phyloP scores from a whole-genome alignment of 2,797 vertebrate species.

The Siniperca obscura region DNA sequence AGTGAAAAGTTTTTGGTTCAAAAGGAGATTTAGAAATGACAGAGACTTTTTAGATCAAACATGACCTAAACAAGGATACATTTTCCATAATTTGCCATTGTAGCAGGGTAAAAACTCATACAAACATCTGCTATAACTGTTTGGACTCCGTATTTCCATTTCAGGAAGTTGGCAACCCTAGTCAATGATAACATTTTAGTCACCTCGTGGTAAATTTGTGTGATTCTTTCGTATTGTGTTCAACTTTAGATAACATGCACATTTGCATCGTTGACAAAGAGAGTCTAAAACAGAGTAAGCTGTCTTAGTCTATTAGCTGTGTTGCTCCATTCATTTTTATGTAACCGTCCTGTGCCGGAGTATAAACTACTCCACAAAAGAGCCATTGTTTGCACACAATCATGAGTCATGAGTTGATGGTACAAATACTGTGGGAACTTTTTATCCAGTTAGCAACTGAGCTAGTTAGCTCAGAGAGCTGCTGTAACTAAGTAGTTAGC shows the following conservation, averaged over 20 bases:
- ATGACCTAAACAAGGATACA: neutral
- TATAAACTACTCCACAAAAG: too few relatives aligned
- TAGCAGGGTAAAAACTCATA: neutral
- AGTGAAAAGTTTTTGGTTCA: neutral
- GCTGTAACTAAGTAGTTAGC: neutral
- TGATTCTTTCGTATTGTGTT: too few relatives aligned
- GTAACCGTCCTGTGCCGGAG: too few relatives aligned
- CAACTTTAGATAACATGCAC: neutral
- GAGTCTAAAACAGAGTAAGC: too few relatives aligned
- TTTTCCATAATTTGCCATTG: neutral
- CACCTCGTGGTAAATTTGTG: neutral
- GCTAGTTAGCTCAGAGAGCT: neutral
- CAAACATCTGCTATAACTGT: neutral
- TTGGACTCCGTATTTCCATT: neutral
- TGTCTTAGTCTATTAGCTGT: too few relatives aligned
- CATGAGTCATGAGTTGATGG: too few relatives aligned
- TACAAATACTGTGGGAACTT: too few relatives aligned
- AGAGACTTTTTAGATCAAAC: neutral
- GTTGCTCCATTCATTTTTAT: too few relatives aligned
- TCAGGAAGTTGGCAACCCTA: too few relatives aligned
- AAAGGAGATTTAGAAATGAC: constrained; percentile 11
- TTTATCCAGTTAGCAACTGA: too few relatives aligned
- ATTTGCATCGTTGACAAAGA: neutral
- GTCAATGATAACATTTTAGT: neutral
- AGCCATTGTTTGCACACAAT: too few relatives aligned